phyloP scores from a whole-genome alignment of 2,888 invertebrate genomes.

The Parnassius glacialis region DNA sequence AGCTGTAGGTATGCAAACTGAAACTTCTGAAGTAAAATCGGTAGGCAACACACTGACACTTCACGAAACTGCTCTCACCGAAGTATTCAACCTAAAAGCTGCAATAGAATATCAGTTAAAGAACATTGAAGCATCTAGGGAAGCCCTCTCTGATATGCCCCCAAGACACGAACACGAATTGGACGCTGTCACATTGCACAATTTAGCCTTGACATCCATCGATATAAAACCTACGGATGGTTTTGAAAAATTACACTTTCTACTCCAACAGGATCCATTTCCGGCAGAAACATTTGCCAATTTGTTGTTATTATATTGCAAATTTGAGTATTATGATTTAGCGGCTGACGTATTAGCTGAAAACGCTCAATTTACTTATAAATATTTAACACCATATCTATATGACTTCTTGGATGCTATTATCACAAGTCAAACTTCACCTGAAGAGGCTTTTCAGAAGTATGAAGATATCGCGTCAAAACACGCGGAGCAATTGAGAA shows the following conservation, averaged over 20 bases:
- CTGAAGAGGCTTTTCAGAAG: conserved; percentile 97
- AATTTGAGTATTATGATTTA: conserved; percentile 97
- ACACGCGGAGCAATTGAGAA: conserved; percentile 93
- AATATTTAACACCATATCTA: conserved; percentile 95
- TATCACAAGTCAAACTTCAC: conserved; percentile 97
- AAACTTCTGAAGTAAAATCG: conserved; percentile 94
- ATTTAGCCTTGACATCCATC: conserved; percentile 95
- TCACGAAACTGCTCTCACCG: conserved; percentile 97
- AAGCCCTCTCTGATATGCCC: conserved; percentile 94
- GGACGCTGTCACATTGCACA: conserved; percentile 98
- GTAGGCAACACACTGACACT: conserved; percentile 97
- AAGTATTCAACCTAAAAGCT: conserved; percentile 98
- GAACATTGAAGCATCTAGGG: conserved; percentile 89
- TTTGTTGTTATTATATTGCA: conserved; percentile 95
- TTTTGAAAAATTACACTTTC: conserved; percentile 91
- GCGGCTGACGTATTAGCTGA: conserved; percentile 99
- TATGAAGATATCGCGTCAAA: conserved; percentile 96
- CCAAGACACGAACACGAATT: conserved; percentile 97
- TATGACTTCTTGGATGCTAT: conserved; percentile 98
- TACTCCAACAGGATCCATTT: conserved; percentile 97
- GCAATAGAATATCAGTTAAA: conserved; percentile 96
- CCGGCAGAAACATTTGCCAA: conserved; percentile 99
- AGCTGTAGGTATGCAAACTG: conserved; percentile 98
- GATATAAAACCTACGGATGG: conserved; percentile 94
- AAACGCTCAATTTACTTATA: conserved; percentile 97